Base-by-base conservation (phyloP, 2,113 vertebrate species). In the Paratilapia polleni region DNA sequence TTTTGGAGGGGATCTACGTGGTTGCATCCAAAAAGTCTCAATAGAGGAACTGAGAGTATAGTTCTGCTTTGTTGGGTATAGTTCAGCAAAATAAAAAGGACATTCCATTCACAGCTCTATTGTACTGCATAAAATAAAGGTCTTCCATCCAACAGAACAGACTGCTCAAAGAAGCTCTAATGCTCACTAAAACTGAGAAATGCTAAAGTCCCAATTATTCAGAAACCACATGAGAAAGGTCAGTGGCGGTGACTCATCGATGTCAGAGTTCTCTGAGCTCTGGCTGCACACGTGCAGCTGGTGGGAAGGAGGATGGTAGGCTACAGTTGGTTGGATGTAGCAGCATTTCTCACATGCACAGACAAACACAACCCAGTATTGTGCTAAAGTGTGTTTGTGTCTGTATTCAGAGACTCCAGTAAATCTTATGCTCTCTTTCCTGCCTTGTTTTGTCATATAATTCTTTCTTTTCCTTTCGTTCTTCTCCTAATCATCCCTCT, bases 171-270 rank as follows among this genome's bases (percentile, higher is more conserved):
- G 80, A 83, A 79, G 10, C 66, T 77, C 22, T 7, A 43, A 52
- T 36, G 22, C 31, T 80, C 28, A 12, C 26, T 19, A 82, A 84
- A 87, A 86, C 43, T 10, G 41, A 85, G 56, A 81, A 91, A 78
- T 60, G 80, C 81, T 89, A 28, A 88, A 93, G 81, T 86, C 81
- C 81, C 78, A 57, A 63, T 91, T 82, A 87, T 87, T 92, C 83
- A 84, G 78, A 87, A 88, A 77, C 84, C 89, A 89, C 87, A 89
- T 82, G 81, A 90, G 83, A 94, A 95, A 94, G 94, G 92, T 94
- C 92, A 94, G 59, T 56, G 85, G 61, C 59, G 2, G 79, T 94
- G 94, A 94, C 80, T 95, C 94, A 94, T 85, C 2, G 8, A 59
- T 84, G 89, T 92, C 87, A 92, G 81, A 82, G 84, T 77, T 78